Percentiles rank a stretch among this genome's conserved stretches.
Evolutionary conservation across 2,888 invertebrate species (phyloP).

Genomic region (Ellobium chinense): DNA sequence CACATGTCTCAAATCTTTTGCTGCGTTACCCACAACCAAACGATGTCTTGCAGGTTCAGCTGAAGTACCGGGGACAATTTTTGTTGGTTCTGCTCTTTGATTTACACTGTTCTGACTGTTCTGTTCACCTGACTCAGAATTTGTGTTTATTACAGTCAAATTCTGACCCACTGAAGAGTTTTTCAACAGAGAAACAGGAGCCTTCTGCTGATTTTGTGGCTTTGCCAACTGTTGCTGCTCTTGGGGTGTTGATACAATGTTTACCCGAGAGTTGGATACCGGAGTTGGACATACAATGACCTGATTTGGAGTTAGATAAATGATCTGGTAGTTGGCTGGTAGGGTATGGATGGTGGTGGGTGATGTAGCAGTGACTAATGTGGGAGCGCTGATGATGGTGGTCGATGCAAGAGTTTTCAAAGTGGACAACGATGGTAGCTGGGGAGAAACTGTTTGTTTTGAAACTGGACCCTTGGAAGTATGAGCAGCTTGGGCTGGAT

Average conservation of each 20-base stretch:
- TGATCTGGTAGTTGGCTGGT: not conserved
- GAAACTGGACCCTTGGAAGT: too few relatives aligned
- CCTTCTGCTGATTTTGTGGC: not conserved
- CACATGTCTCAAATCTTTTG: not conserved
- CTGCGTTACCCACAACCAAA: not conserved
- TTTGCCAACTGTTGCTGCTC: not conserved
- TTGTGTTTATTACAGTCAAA: too few relatives aligned
- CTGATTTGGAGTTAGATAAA: constrained; percentile 17
- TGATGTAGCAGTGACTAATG: not conserved
- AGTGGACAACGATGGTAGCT: too few relatives aligned
- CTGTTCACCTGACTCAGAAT: too few relatives aligned
- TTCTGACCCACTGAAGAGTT: too few relatives aligned
- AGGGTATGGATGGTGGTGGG: not conserved
- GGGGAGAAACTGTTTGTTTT: too few relatives aligned
- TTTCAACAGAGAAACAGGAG: not conserved
- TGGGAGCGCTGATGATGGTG: not conserved
- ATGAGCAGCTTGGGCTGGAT: not conserved
- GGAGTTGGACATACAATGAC: constrained; percentile 1
- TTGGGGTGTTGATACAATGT: not conserved
- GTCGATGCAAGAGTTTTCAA: not conserved
- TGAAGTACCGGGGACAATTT: too few relatives aligned
- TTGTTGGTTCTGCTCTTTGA: too few relatives aligned
- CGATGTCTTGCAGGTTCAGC: too few relatives aligned
- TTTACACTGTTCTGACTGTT: too few relatives aligned
- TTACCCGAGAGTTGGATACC: not conserved